Conservation (phyloP, 2,113 vertebrate species). For the Tonatia bakeri region DNA sequence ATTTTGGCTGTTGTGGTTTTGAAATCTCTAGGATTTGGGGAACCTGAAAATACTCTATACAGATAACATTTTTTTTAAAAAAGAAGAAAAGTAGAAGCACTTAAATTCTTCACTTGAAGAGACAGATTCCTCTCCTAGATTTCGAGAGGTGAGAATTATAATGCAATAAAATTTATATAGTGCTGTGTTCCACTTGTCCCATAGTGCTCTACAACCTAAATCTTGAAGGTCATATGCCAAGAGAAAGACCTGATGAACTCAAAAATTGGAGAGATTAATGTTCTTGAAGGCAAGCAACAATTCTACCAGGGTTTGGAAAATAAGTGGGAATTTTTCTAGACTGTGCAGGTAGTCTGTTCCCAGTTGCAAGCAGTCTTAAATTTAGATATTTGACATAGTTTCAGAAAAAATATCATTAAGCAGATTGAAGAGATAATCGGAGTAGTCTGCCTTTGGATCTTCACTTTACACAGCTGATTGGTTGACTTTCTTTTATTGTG, state of each 20-base stretch:
- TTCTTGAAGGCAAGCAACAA: slow-evolving; percentile 36
- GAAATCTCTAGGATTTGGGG: slow-evolving; percentile 69
- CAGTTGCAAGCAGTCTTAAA: slow-evolving; percentile 10
- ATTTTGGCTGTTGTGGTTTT: slow-evolving; percentile 65
- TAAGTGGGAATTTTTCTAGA: slow-evolving; percentile 23
- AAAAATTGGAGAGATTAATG: slow-evolving; percentile 17
- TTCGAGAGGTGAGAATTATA: slow-evolving; percentile 69
- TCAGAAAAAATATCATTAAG: slow-evolving; percentile 15
- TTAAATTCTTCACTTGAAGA: slow-evolving; percentile 65
- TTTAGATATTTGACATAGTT: slow-evolving; percentile 35
- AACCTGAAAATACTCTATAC: slow-evolving; percentile 62
- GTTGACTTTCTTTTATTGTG: slow-evolving; percentile 1
- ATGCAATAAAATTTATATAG: slow-evolving; percentile 42
- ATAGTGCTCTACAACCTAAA: slow-evolving; percentile 29
- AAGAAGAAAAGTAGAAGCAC: slow-evolving; percentile 64
- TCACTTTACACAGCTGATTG: slow-evolving; percentile 26
- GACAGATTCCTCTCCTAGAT: slow-evolving; percentile 53
- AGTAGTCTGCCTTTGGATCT: slow-evolving; percentile 16
- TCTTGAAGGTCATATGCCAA: neutral
- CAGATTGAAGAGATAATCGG: neutral
- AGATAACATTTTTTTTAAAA: slow-evolving; percentile 60
- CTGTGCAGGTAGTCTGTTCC: slow-evolving; percentile 19
- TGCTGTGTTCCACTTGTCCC: slow-evolving; percentile 44
- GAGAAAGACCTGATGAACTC: slow-evolving; percentile 22
- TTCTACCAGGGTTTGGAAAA: slow-evolving; percentile 50